These are phyloP conservation scores for Amia ocellicauda DNA, from an alignment of 2,113 vertebrate genomes.

Conservation along the genomic window DNA sequence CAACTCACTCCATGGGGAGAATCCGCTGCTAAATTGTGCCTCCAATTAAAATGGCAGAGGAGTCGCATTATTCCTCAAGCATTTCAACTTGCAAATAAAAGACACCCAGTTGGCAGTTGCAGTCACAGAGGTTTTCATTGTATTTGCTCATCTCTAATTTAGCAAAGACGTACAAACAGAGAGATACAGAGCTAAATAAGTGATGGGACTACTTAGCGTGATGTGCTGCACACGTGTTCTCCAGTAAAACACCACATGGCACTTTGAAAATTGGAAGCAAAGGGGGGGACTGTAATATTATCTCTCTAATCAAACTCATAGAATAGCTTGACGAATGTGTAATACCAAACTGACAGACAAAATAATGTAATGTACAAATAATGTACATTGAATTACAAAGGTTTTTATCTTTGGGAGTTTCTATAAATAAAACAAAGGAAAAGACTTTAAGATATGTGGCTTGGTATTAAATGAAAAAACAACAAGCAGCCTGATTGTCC, in stretches of 20 bases:
- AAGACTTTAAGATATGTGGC: too few relatives aligned
- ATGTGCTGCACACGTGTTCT: conserved; percentile 3
- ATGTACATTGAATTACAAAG: too few relatives aligned
- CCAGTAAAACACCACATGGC: background rate
- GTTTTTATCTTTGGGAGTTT: too few relatives aligned
- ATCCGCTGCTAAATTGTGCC: too few relatives aligned
- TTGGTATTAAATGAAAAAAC: too few relatives aligned
- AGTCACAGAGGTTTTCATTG: background rate
- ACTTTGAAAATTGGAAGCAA: conserved; percentile 9
- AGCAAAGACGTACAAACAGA: background rate
- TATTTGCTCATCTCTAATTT: conserved; percentile 1
- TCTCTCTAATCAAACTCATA: conserved; percentile 50
- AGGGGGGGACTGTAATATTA: conserved; percentile 37
- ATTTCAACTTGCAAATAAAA: too few relatives aligned
- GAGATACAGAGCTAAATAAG: too few relatives aligned
- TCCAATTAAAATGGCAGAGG: too few relatives aligned
- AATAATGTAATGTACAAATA: conserved; percentile 19
- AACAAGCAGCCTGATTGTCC: too few relatives aligned
- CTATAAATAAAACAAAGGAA: too few relatives aligned
- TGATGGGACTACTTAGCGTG: background rate
- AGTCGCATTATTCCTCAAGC: too few relatives aligned
- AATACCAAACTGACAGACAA: conserved; percentile 42
- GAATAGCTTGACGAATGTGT: conserved; percentile 40
- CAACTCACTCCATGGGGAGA: too few relatives aligned
- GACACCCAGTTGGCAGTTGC: background rate